phyloP scores from a whole-genome alignment of 2,797 vertebrate species.

The Rhinoraja longicauda region DNA sequence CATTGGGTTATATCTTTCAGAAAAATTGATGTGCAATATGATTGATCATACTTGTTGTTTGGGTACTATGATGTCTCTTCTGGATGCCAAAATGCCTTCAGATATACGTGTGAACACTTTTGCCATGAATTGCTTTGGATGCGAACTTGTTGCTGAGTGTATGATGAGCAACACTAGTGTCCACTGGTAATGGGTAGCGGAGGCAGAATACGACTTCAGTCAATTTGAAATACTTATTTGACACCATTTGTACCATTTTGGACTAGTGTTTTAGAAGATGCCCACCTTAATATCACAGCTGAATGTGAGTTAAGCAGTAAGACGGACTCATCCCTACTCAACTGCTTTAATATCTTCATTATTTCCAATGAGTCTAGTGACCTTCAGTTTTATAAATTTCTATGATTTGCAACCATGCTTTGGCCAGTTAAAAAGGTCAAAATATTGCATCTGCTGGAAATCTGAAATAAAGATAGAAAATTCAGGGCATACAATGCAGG shows the following conservation, averaged over 20 bases:
- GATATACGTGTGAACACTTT: neutral
- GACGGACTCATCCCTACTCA: neutral
- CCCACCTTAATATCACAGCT: neutral
- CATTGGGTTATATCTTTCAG: neutral
- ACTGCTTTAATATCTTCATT: too few relatives aligned
- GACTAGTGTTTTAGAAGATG: neutral
- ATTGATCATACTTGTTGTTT: neutral
- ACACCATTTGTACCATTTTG: neutral
- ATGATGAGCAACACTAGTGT: too few relatives aligned
- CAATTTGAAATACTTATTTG: neutral
- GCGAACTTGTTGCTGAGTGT: neutral
- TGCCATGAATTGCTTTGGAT: neutral
- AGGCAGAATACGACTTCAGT: neutral
- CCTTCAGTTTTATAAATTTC: too few relatives aligned
- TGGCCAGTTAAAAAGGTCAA: too few relatives aligned
- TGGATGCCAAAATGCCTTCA: neutral
- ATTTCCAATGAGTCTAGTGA: too few relatives aligned
- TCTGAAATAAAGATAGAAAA: too few relatives aligned
- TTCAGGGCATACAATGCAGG: too few relatives aligned
- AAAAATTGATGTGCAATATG: constrained; percentile 15
- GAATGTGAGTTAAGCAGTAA: neutral
- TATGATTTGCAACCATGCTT: too few relatives aligned
- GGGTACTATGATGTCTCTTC: neutral
- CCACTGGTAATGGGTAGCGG: too few relatives aligned
- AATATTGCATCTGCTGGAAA: too few relatives aligned